Base-by-base conservation (phyloP, 2,888 invertebrate species). In the Tachystola acroxantha region DNA sequence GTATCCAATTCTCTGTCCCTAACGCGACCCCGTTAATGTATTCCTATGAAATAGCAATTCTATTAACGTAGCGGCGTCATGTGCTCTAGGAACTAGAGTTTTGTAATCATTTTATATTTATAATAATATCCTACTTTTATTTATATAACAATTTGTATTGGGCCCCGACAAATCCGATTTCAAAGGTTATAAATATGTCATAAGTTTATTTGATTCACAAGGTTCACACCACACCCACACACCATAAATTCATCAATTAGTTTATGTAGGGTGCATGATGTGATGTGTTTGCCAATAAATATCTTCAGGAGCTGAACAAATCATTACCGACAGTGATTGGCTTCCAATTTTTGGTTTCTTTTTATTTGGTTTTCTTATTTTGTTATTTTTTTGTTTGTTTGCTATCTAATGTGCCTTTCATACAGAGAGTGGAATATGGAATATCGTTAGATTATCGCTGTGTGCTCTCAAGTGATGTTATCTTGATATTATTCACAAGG, bases 271-370 rank as follows among this genome's bases (percentile, higher is more conserved):
- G 49, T 65, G 84, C 84, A 81, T 84, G 80, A 78, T n/a, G n/a
- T n/a, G n/a, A 80, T 79, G 84, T 85, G 76, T 85, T 85, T 85
- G 84, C 84, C 85, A 85, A 85, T 85, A 85, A 84, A 81, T 78
- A 72, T 64, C 50, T 50, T 45, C 57, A 55, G 52, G 50, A 59
- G 50, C 57, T 53, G 52, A 59, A 52, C 40, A 47, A 68, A 51
- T 67, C 67, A 68, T 66, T 57, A 53, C 51, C 50, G 67, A 62
- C 65, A 55, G 64, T 73, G 69, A 67, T 61, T 51, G 58, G 73
- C 70, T 79, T 72, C 53, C 52, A 54, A 50, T 60, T 55, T n/a
- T 57, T 63, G 24, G 59, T 62, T 55, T 53, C 60, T 66, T 47
- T 42, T 46, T 24, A 60, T 55, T 57, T 63, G n/a, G 24, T 60